Conservation (phyloP, 2,888 invertebrate genomes). For the Epicampocera succincta region DNA sequence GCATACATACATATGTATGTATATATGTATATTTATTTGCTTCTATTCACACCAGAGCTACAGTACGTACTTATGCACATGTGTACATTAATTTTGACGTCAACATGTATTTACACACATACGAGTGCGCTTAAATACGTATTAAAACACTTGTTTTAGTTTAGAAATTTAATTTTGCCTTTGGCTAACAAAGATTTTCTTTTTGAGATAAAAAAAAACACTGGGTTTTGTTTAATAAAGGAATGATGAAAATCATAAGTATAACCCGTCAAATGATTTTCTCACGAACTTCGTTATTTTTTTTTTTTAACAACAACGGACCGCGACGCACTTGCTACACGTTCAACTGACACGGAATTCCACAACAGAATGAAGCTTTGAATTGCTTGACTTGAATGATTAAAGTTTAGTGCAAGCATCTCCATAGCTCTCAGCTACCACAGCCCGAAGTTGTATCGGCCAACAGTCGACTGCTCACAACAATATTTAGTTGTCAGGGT, state of each 20-base stretch:
- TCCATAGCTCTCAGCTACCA: too few relatives aligned
- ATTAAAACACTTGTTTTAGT: neutral
- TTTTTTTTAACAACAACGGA: neutral
- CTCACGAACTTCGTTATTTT: constrained; percentile 13
- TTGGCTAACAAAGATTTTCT: too few relatives aligned
- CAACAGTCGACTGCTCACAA: too few relatives aligned
- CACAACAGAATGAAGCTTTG: constrained; percentile 60
- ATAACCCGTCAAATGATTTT: constrained; percentile 31
- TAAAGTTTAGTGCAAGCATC: too few relatives aligned
- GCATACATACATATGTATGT: neutral
- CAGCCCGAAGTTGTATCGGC: neutral
- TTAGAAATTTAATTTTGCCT: neutral
- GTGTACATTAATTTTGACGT: too few relatives aligned
- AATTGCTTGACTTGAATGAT: constrained; percentile 28
- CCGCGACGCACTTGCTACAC: constrained; percentile 1
- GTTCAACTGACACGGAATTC: constrained; percentile 53
- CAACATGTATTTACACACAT: too few relatives aligned
- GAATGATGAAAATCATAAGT: too few relatives aligned
- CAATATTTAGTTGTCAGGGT: too few relatives aligned
- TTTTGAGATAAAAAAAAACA: too few relatives aligned
- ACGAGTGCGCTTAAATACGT: too few relatives aligned
- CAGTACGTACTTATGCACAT: too few relatives aligned
- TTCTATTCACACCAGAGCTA: too few relatives aligned
- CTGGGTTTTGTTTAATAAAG: neutral
- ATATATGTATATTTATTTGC: neutral